These are phyloP conservation scores for Mycogona germanica DNA, from an alignment of 2,888 invertebrate genomes.

Conservation along the genomic window DNA sequence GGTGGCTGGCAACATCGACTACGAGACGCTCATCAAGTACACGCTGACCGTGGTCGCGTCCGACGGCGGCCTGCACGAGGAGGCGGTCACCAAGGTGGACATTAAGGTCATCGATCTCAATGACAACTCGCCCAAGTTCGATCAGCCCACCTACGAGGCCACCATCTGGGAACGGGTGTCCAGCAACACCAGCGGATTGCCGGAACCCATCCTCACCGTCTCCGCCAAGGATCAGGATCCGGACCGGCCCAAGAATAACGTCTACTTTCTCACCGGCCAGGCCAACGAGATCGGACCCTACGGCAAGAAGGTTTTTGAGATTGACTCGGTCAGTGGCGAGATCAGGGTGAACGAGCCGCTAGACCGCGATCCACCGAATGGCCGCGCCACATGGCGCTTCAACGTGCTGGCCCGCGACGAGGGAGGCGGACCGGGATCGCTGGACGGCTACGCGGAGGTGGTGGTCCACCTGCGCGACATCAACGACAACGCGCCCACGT, in stretches of 20 bases:
- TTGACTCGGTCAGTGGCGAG: slow-evolving; percentile 1
- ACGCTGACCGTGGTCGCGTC: slow-evolving; percentile 68
- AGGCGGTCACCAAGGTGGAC: slow-evolving; percentile 65
- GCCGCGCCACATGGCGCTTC: slow-evolving; percentile 63
- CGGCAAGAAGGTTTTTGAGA: slow-evolving; percentile 7
- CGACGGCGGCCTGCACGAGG: slow-evolving; percentile 73
- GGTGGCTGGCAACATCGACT: slow-evolving; percentile 92
- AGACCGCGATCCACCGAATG: slow-evolving; percentile 79
- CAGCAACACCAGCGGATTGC: slow-evolving; percentile 22
- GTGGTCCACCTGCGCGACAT: slow-evolving; percentile 35
- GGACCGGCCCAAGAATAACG: slow-evolving; percentile 29
- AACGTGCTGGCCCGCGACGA: slow-evolving; percentile 60
- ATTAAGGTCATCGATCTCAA: slow-evolving; percentile 83
- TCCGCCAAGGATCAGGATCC: slow-evolving; percentile 32
- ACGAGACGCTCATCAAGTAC: slow-evolving; percentile 66
- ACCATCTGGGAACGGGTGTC: slow-evolving; percentile 62
- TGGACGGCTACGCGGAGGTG: slow-evolving; percentile 36
- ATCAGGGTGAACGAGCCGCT: slow-evolving; percentile 43
- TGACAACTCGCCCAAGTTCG: slow-evolving; percentile 80
- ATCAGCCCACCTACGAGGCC: slow-evolving; percentile 52
- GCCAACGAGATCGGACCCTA: slow-evolving; percentile 16
- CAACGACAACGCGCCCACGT: slow-evolving; percentile 36
- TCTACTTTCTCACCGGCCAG: slow-evolving; percentile 25
- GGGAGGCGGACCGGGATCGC: slow-evolving; percentile 62
- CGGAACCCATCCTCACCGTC: slow-evolving; percentile 25